phyloP scores from a whole-genome alignment of 2,113 vertebrate genomes.

The Puntigrus tetrazona region DNA sequence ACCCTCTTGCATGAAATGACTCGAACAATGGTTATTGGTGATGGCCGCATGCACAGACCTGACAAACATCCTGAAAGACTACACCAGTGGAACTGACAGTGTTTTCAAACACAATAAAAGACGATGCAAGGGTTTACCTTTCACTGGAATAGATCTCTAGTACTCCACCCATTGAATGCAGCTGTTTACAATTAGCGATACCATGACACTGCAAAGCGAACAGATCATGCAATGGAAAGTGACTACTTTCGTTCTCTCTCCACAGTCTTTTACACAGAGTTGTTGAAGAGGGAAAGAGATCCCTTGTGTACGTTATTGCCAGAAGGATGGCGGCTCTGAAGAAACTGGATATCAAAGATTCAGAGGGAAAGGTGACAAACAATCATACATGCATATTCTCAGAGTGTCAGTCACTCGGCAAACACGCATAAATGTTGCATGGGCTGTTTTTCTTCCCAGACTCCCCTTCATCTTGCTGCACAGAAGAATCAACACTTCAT shows the following conservation, averaged over 20 bases:
- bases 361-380: slow-evolving; percentile 75
- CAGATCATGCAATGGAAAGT: neutral
- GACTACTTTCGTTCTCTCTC: neutral
- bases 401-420: neutral
- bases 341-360: slow-evolving; percentile 78
- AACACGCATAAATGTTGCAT: neutral
- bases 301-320: slow-evolving; percentile 75
- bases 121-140: neutral
- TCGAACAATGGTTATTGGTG: neutral
- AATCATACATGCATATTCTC: slow-evolving; percentile 10
- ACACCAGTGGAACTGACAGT: neutral
- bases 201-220: neutral
- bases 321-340: slow-evolving; percentile 72
- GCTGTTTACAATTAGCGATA: neutral
- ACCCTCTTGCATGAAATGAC: neutral
- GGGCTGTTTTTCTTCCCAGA: slow-evolving; percentile 66
- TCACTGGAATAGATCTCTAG: neutral
- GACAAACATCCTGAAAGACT: neutral
- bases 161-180: neutral
- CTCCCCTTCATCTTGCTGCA: slow-evolving; percentile 81
- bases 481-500: slow-evolving; percentile 84
- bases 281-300: slow-evolving; percentile 77
- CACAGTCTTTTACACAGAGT: slow-evolving; percentile 79
- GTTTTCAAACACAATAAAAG: neutral
- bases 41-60: neutral